Base-by-base conservation (phyloP, 37 sponge, comb jelly and placozoan species). In the Amphimedon queenslandica region DNA sequence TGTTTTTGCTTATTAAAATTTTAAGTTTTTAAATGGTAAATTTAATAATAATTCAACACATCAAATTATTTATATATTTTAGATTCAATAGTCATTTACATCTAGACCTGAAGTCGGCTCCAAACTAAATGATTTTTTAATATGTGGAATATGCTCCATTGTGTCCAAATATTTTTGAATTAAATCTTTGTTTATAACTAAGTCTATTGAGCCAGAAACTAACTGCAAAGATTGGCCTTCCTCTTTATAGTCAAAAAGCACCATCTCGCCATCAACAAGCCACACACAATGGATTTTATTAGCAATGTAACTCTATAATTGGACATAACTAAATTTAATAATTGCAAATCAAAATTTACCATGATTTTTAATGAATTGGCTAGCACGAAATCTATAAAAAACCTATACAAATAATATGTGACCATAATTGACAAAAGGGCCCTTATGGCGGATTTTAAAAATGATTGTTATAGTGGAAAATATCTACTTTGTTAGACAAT, bases 231-330 rank as follows among this genome's bases (percentile, higher is more conserved):
- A 67, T 13, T 30, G 57, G 2, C 6, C 40, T 40, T 57, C 67
- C 21, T 61, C 66, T 32, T 79, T 79, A 35, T 72, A 71, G 70
- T 70, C 65, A 71, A 79, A 78, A 8, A 78, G 70, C 2, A 78
- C 78, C 66, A 79, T 27, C n/a, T 79, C 80, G 2, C 71, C 80
- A 79, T 79, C 80, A 39, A 72, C 29, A 3, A 79, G 65, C 72
- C 80, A 79, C 41, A 79, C 80, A 60, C 80, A 79, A 35, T 79
- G 80, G 11, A 70, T 40, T 39, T 79, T 79, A 39, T 79, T 65
- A 70, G 80, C 80, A 25, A 60, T 29, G 41, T 61, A 75, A n/a
- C n/a, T n/a, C n/a, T n/a, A n/a, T n/a, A n/a, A n/a, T n/a, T n/a
- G n/a, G n/a, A n/a, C n/a, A n/a, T n/a, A n/a, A n/a, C n/a, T n/a